Evolutionary conservation across 2,888 invertebrate species (phyloP).

Genomic region (Azorinus chamasolen): DNA sequence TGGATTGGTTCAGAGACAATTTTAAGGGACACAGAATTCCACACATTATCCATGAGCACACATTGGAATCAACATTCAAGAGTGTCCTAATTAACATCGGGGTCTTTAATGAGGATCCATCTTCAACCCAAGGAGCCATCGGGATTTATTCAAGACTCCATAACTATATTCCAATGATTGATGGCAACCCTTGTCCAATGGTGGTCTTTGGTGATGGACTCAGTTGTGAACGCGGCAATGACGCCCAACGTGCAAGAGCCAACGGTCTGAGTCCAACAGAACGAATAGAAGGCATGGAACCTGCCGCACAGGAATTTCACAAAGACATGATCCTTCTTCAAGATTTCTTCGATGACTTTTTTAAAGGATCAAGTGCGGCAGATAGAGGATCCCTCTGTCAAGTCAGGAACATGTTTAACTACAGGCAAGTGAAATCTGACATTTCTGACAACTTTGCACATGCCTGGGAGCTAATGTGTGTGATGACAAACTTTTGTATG

Average conservation of each 20-base stretch:
- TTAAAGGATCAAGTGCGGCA: slow-evolving; percentile 40
- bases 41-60: slow-evolving; percentile 38
- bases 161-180: slow-evolving; percentile 7
- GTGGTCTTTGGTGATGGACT: slow-evolving; percentile 43
- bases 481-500: no score
- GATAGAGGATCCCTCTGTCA: slow-evolving; percentile 31
- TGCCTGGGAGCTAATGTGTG: slow-evolving; percentile 52
- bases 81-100: slow-evolving; percentile 44
- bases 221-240: slow-evolving; percentile 55
- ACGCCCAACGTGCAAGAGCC: slow-evolving; percentile 41
- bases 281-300: slow-evolving; percentile 44
- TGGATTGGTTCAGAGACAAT: slow-evolving; percentile 39
- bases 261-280: slow-evolving; percentile 34
- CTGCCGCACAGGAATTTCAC: slow-evolving; percentile 57
- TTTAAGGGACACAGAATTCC: slow-evolving; percentile 16
- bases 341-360: slow-evolving; percentile 45
- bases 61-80: slow-evolving; percentile 21
- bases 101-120: slow-evolving; percentile 42
- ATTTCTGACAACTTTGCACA: slow-evolving; percentile 45
- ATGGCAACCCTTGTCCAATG: slow-evolving; percentile 9
- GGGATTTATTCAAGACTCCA: slow-evolving; percentile 23
- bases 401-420: slow-evolving; percentile 49
- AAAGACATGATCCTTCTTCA: slow-evolving; percentile 53
- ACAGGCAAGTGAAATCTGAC: slow-evolving; percentile 35
- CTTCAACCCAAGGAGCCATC: slow-evolving; percentile 26